Base-by-base conservation (phyloP, 2,797 vertebrate species). In the Typhlichthys eigenmanni region DNA sequence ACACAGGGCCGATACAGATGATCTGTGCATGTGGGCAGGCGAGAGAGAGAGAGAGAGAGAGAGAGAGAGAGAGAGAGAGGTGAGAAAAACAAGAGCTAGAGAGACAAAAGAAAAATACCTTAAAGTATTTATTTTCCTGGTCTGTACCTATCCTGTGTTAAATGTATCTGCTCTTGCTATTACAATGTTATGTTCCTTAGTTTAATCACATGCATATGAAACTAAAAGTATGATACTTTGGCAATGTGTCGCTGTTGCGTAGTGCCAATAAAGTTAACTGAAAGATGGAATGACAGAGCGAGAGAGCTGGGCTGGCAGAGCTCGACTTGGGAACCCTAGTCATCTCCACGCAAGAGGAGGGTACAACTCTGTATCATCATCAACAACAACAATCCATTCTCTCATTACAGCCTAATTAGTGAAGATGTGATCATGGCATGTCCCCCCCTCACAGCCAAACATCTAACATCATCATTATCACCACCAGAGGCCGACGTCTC, bases 401-500 rank as follows among this genome's bases (percentile, higher is more conserved):
- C 46, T 73, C 49, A 48, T 13, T 57, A 58, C 62, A 67, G 64
- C 1, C 0, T 19, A n/a, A 59, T 72, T 62, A 62, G 55, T 65
- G 46, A 67, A 55, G 16, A 47, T 61, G 55, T 74, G 75, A 63
- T 58, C 65, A 75, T 85, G 80, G 62, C 59, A 69, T 34, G 4
- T 6, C 34, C 7, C 34, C 6, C 34, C 34, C 5, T 7, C 32
- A 34, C 32, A 34, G 32, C 6, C 32, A 34, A 34, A 34, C 6
- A 34, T 34, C 4, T 34, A 7, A 34, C 6, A 7, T 4, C 32
- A 34, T 34, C 6, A 7, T 4, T 2, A 34, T 34, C 19, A 19
- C 19, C 32, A 7, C 4, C 4, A 34, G 32, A 34, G 32, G 1
- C 32, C 32, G 32, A 34, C 6, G 32, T 4, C 43, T 13, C 51